A percentile compares a stretch with the other conserved stretches of the same genome.
Conservation (phyloP, 2,113 vertebrate species). For the Pelvicachromis taeniatus region DNA sequence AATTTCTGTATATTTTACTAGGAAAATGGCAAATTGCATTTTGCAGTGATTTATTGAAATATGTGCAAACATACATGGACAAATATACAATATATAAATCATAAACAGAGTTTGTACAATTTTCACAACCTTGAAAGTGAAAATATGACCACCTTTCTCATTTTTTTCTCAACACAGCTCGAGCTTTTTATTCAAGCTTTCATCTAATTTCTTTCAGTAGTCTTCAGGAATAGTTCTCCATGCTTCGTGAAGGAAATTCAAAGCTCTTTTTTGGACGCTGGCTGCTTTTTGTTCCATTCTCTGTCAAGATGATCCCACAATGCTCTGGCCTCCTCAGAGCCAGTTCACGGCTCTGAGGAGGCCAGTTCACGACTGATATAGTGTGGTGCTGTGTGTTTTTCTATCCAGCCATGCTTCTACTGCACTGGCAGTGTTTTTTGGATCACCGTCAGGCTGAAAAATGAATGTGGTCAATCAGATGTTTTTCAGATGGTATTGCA, state of each 20-base stretch:
- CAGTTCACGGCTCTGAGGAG: not conserved
- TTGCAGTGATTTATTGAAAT: not conserved
- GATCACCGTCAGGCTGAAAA: not conserved
- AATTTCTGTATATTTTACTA: too few species aligned
- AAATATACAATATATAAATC: not conserved
- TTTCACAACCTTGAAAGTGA: not conserved
- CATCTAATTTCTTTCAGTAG: not conserved
- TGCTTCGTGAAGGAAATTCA: not conserved
- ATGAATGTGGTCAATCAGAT: not conserved
- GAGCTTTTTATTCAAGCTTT: not conserved
- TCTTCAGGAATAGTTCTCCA: not conserved
- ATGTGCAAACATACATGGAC: not conserved
- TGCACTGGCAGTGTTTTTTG: not conserved
- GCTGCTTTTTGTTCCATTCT: not conserved
- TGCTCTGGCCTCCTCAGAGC: not conserved
- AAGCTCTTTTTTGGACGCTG: not conserved
- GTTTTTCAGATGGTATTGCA: not conserved
- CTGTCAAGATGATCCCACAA: not conserved
- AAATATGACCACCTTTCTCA: not conserved
- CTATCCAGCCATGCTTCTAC: not conserved
- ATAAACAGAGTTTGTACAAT: not conserved
- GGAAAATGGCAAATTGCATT: too few species aligned
- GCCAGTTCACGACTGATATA: not conserved
- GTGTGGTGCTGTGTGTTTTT: not conserved
- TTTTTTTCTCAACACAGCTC: not conserved